These are phyloP conservation scores for Luidia sarsii DNA, from an alignment of 53 echinoderm and acorn worm genomes.

Conservation along the genomic window DNA sequence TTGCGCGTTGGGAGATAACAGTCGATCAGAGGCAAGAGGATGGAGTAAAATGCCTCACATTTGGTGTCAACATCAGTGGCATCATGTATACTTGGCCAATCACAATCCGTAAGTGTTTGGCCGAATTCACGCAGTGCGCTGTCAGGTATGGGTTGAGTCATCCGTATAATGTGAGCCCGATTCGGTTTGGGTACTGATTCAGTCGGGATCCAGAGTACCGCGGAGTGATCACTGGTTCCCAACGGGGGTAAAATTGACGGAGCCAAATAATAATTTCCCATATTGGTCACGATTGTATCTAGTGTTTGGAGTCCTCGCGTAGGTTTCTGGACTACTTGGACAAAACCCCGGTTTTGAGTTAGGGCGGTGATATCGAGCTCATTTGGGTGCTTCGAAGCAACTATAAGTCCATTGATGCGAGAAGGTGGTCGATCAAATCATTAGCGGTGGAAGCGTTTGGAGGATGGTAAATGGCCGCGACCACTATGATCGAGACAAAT, in stretches of 20 bases:
- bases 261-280: not conserved
- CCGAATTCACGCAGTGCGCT: not conserved
- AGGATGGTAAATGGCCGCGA: too few relatives aligned
- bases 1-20: not conserved
- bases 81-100: not conserved
- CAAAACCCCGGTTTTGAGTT: too few relatives aligned
- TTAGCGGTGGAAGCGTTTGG: too few relatives aligned
- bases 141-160: slow-evolving; percentile 4
- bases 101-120: not conserved
- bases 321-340: slow-evolving; percentile 38
- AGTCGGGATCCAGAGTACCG: not conserved
- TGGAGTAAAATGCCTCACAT: slow-evolving; percentile 3
- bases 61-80: not conserved
- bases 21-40: not conserved
- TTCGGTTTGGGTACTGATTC: not conserved
- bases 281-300: slow-evolving; percentile 39
- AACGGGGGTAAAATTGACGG: slow-evolving; percentile 14
- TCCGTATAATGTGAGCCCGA: not conserved
- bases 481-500: too few relatives aligned
- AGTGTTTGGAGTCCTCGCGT: not conserved
- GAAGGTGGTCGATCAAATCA: too few relatives aligned
- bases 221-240: slow-evolving; percentile 10
- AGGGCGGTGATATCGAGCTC: too few relatives aligned
- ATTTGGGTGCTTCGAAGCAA: too few relatives aligned
- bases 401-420: too few relatives aligned